Evolutionary conservation across 2,113 vertebrate genomes (phyloP).

Genomic region (Actinemys pallida): DNA sequence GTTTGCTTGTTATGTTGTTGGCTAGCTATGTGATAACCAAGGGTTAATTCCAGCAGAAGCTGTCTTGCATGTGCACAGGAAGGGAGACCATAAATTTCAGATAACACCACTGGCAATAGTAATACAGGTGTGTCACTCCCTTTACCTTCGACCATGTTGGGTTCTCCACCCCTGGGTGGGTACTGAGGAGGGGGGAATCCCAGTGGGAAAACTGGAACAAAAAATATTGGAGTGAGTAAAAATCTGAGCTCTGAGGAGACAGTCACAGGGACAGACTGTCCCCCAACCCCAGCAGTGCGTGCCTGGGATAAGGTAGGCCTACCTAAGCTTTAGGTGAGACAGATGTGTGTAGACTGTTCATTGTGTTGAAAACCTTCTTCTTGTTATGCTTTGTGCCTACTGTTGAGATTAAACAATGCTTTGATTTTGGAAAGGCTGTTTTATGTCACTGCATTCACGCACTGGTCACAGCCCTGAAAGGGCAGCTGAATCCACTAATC

Average conservation of each 20-base stretch:
- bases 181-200: background rate
- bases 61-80: background rate
- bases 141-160: slow-evolving; percentile 37
- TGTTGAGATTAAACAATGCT: background rate
- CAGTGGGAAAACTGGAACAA: background rate
- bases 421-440: background rate
- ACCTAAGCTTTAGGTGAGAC: background rate
- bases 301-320: background rate
- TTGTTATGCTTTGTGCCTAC: background rate
- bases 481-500: background rate
- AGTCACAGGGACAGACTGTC: no score
- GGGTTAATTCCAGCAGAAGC: background rate
- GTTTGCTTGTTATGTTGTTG: background rate
- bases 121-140: background rate
- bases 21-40: background rate
- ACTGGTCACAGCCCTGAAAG: rapidly evolving
- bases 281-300: background rate
- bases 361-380: background rate
- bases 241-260: background rate
- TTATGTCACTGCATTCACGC: rapidly evolving
- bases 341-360: rapidly evolving
- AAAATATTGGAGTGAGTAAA: background rate
- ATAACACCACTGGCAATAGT: background rate
- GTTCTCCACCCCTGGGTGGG: background rate
- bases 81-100: slow-evolving; percentile 1